These are phyloP conservation scores for Monomorium pharaonis DNA, from an alignment of 1,140 invertebrate species.

Conservation along the genomic window DNA sequence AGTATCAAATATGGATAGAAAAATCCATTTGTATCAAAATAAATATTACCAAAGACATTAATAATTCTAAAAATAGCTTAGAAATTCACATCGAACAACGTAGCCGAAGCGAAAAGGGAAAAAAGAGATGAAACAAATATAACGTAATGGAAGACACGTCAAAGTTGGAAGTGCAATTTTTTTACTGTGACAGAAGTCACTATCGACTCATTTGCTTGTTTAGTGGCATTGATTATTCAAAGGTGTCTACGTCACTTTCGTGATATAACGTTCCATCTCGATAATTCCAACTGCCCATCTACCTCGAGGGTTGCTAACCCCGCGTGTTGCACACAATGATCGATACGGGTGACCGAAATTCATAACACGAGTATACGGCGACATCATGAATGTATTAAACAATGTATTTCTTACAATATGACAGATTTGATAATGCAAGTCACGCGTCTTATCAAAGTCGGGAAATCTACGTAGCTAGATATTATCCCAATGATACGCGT, in stretches of 20 bases:
- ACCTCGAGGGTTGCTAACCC: conserved; percentile 63
- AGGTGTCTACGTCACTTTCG: conserved; percentile 61
- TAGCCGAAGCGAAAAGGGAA: not conserved
- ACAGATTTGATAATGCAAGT: not conserved
- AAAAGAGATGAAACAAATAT: not conserved
- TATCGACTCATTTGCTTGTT: conserved; percentile 52
- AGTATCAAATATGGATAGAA: not conserved
- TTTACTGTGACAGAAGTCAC: conserved; percentile 44
- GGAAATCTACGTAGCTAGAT: not conserved
- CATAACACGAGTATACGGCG: not conserved
- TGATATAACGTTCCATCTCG: conserved; percentile 67
- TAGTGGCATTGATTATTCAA: conserved; percentile 69
- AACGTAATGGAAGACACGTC: not conserved
- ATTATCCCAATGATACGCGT: not conserved
- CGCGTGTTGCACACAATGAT: conserved; percentile 48
- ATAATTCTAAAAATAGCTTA: conserved; percentile 13
- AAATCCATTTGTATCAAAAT: not conserved
- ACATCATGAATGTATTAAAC: conserved; percentile 36
- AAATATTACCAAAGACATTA: not conserved
- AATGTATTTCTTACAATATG: not conserved
- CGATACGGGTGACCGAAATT: conserved; percentile 52
- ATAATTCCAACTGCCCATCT: conserved; percentile 65
- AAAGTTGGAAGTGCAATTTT: conserved; percentile 22
- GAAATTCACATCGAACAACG: conserved; percentile 1
- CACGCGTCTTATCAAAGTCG: not conserved